These are phyloP conservation scores for Drosophila gunungcola DNA, from an alignment of 1,140 invertebrate species.

Conservation along the genomic window DNA sequence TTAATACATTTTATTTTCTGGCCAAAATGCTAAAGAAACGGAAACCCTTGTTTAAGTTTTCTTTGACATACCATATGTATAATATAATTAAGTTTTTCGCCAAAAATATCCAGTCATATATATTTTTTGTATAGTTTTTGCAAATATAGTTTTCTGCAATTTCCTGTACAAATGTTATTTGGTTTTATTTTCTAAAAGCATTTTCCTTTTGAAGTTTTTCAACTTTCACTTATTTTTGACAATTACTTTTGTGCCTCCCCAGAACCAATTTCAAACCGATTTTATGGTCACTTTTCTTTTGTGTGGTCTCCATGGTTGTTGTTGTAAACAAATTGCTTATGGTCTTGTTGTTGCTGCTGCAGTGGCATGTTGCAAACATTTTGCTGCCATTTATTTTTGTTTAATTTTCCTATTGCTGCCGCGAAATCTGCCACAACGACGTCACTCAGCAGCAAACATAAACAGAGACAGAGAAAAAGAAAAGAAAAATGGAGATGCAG, in stretches of 20 bases:
- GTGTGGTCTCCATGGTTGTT: slow-evolving; percentile 35
- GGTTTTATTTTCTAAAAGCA: too few relatives aligned
- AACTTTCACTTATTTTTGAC: slow-evolving; percentile 5
- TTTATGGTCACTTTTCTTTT: slow-evolving; percentile 47
- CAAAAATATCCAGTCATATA: background rate
- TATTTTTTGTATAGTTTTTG: too few relatives aligned
- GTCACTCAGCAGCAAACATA: slow-evolving; percentile 63
- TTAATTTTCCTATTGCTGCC: slow-evolving; percentile 64
- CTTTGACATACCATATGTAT: too few relatives aligned
- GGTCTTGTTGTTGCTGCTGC: slow-evolving; percentile 12
- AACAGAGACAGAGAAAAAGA: slow-evolving; percentile 29
- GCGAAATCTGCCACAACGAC: slow-evolving; percentile 68
- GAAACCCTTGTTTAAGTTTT: too few relatives aligned
- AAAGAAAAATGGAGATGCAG: slow-evolving; percentile 12
- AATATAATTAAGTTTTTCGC: too few relatives aligned
- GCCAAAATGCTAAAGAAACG: too few relatives aligned
- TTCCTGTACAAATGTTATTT: background rate
- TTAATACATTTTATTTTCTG: too few relatives aligned
- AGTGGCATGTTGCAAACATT: slow-evolving; percentile 58
- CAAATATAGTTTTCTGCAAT: background rate
- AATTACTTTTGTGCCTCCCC: slow-evolving; percentile 6
- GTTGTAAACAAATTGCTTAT: slow-evolving; percentile 24
- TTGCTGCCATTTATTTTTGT: slow-evolving; percentile 55
- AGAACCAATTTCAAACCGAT: slow-evolving; percentile 35
- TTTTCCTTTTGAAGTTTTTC: slow-evolving; percentile 22